phyloP scores from a whole-genome alignment of 2,113 vertebrate genomes.

The Plecturocebus donacophilus region DNA sequence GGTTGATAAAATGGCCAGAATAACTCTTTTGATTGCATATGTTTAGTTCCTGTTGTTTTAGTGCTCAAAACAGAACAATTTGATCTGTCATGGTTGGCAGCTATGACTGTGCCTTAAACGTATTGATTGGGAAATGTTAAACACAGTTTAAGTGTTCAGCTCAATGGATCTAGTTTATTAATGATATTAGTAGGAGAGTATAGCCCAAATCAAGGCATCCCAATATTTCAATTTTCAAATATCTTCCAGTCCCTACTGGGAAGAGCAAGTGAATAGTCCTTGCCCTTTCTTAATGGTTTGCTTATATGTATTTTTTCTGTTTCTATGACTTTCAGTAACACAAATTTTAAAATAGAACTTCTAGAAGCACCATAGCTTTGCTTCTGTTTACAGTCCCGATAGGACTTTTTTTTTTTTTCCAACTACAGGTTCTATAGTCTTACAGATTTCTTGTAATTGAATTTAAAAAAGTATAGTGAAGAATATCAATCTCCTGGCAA shows the following conservation, averaged over 20 bases:
- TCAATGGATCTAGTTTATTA: background rate
- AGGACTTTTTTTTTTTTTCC: background rate
- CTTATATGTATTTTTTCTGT: background rate
- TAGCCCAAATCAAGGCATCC: background rate
- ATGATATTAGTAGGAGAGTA: background rate
- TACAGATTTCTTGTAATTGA: background rate
- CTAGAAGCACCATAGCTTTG: background rate
- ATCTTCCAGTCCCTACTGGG: background rate
- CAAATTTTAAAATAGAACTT: conserved; percentile 27
- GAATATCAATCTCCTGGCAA: background rate
- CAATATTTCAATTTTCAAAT: background rate
- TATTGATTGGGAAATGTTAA: conserved; percentile 42
- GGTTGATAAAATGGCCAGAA: conserved; percentile 48
- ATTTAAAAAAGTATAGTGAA: background rate
- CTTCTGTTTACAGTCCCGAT: background rate
- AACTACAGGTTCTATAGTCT: background rate
- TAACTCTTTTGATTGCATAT: conserved; percentile 24
- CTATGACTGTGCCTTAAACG: background rate
- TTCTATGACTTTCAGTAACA: background rate
- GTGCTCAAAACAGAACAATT: conserved; percentile 50
- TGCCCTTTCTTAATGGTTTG: background rate
- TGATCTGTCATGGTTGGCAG: conserved; percentile 1
- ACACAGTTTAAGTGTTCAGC: background rate
- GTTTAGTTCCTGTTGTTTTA: conserved; percentile 41
- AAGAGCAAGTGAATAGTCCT: background rate